Conservation (phyloP, 2,113 vertebrate species). For the Nipponia nippon region DNA sequence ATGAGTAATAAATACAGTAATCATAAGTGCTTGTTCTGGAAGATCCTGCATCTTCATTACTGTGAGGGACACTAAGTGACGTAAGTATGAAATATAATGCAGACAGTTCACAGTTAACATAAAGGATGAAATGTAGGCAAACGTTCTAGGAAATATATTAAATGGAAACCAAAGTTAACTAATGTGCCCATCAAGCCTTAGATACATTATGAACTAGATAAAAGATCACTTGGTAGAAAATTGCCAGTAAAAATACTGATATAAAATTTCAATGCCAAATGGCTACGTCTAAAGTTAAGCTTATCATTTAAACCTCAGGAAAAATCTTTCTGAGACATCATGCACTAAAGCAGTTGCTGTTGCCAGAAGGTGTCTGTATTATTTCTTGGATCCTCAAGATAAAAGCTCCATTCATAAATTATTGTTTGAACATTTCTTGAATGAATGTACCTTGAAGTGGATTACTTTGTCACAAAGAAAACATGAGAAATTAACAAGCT, state of each 20-base stretch:
- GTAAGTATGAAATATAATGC: background rate
- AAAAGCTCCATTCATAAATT: slow-evolving; percentile 27
- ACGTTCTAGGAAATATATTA: background rate
- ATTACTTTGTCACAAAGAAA: background rate
- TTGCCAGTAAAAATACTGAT: background rate
- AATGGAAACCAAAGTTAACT: background rate
- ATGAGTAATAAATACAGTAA: background rate
- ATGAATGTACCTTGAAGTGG: background rate
- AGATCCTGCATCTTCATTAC: background rate
- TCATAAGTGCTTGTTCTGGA: background rate
- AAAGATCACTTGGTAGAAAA: background rate
- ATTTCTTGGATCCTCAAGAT: slow-evolving; percentile 8
- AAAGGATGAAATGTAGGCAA: background rate
- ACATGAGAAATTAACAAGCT: background rate
- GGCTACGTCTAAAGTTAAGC: background rate
- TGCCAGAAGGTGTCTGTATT: background rate
- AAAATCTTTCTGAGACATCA: background rate
- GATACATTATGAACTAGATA: background rate
- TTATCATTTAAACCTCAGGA: background rate
- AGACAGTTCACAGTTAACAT: background rate
- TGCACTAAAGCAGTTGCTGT: background rate
- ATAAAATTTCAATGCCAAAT: background rate
- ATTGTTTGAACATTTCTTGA: slow-evolving; percentile 2
- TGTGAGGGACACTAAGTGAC: background rate
- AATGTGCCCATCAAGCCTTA: background rate